Evolutionary conservation across 2,888 invertebrate species (phyloP).

Genomic region (Pterobdella sp.): DNA sequence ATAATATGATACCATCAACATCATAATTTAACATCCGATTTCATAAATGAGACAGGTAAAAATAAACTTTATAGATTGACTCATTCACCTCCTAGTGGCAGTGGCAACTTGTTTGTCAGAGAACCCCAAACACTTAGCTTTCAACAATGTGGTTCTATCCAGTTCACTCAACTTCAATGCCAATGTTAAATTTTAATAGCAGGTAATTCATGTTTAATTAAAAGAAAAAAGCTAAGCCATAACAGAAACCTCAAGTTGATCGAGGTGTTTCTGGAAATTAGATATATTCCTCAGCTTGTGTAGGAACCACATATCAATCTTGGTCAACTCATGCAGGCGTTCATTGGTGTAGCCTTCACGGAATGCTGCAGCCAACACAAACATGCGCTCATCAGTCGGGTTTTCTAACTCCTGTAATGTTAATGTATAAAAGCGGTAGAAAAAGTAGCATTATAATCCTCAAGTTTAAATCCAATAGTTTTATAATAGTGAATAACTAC

Average conservation of each 20-base stretch:
- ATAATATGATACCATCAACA: no score
- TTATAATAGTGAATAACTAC: background rate
- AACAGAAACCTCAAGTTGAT: slow-evolving; percentile 49
- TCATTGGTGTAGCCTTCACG: slow-evolving; percentile 69
- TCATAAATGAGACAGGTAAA: no score
- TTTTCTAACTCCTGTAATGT: slow-evolving; percentile 63
- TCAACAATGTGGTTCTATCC: slow-evolving; percentile 54
- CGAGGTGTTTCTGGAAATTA: slow-evolving; percentile 62
- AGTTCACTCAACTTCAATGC: slow-evolving; percentile 24
- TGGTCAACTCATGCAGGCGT: slow-evolving; percentile 79
- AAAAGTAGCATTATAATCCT: no score
- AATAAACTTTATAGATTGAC: background rate
- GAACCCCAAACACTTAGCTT: slow-evolving; percentile 88
- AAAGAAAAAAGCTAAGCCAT: background rate
- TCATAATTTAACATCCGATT: no score
- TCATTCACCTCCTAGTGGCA: slow-evolving; percentile 47
- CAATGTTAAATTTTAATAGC: background rate
- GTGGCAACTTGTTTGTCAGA: slow-evolving; percentile 91
- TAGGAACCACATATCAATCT: slow-evolving; percentile 94
- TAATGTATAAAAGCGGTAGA: no score
- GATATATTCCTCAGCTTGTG: slow-evolving; percentile 88
- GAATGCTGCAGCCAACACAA: slow-evolving; percentile 87
- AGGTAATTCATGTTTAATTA: background rate
- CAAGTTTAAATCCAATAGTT: no score
- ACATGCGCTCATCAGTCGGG: slow-evolving; percentile 94